Evolutionary conservation across 2,888 invertebrate species (phyloP).

Genomic region (Diaprepes abbreviatus): DNA sequence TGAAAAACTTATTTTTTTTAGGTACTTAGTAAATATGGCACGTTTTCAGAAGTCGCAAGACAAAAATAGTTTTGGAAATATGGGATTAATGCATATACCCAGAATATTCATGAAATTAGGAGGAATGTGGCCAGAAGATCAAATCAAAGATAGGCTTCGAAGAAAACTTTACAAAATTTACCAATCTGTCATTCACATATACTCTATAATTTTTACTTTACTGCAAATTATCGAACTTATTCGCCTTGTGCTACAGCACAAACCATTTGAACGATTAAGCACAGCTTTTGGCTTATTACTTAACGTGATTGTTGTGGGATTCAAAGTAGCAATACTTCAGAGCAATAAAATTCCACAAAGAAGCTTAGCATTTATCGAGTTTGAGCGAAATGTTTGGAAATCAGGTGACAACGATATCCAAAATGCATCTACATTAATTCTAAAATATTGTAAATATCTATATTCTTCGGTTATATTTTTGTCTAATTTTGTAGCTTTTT

Average conservation of each 20-base stretch:
- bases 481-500: background rate
- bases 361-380: background rate
- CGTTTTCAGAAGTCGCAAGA: too few species aligned
- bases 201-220: background rate
- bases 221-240: background rate
- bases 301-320: background rate
- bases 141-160: background rate
- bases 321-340: background rate
- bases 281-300: background rate
- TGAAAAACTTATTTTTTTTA: too few species aligned
- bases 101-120: background rate
- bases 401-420: background rate
- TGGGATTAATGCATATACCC: background rate
- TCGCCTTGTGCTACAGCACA: background rate
- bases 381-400: background rate
- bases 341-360: constrained; percentile 2
- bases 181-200: background rate
- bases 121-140: constrained; percentile 10
- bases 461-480: background rate
- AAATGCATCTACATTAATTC: background rate
- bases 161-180: background rate
- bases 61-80: too few species aligned
- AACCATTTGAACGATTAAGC: background rate
- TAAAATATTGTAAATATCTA: constrained; percentile 9
- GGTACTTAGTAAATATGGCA: too few species aligned